These are phyloP conservation scores for Ennomos fuscantarius DNA, from an alignment of 2,888 invertebrate genomes.

Conservation along the genomic window DNA sequence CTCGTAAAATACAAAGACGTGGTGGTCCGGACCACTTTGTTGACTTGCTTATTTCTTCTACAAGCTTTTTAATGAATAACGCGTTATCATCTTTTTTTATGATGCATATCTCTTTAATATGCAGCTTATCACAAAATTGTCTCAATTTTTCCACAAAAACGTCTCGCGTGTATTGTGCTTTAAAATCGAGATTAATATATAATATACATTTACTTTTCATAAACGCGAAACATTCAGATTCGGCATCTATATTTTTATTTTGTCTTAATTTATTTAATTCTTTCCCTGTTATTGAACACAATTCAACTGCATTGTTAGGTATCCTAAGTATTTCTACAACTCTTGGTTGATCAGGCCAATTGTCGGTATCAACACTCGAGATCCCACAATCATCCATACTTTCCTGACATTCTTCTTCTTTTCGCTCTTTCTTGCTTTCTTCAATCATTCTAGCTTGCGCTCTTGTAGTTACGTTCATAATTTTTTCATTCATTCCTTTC, in stretches of 20 bases:
- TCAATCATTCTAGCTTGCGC: conserved; percentile 22
- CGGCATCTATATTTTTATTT: neutral
- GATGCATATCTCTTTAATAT: conserved; percentile 22
- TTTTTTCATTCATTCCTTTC: conserved; percentile 13
- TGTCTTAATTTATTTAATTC: conserved; percentile 14
- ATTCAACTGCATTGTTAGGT: conserved; percentile 29
- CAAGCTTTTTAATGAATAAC: conserved; percentile 28
- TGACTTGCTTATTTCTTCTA: conserved; percentile 25
- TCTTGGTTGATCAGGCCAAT: conserved; percentile 35
- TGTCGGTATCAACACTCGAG: conserved; percentile 17
- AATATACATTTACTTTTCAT: conserved; percentile 18
- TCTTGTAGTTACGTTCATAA: conserved; percentile 17
- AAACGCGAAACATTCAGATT: conserved; percentile 13
- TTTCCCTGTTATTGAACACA: conserved; percentile 22
- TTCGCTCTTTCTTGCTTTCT: conserved; percentile 7
- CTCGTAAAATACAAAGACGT: conserved; percentile 34
- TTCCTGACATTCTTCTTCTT: neutral
- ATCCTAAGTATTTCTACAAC: conserved; percentile 33
- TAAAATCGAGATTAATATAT: conserved; percentile 35
- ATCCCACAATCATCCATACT: neutral
- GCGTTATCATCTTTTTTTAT: conserved; percentile 28
- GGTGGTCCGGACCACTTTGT: conserved; percentile 37
- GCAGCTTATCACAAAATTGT: conserved; percentile 28
- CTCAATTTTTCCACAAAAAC: conserved; percentile 35
- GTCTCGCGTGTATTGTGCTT: conserved; percentile 33